Base-by-base conservation (phyloP, 2,797 vertebrate genomes). In the Gymnopithys bicolor region DNA sequence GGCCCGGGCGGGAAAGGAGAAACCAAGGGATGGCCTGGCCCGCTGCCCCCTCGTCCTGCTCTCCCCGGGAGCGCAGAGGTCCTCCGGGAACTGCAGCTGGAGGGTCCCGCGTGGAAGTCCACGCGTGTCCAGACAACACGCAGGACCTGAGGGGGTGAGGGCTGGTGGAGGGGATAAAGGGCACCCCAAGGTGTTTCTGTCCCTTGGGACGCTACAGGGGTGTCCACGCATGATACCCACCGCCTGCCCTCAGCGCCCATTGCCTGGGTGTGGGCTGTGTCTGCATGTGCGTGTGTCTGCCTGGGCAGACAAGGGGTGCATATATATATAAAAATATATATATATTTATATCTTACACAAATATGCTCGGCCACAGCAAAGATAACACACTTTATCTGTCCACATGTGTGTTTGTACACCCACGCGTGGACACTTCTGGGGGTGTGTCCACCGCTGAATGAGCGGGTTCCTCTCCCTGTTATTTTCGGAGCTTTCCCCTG, bases 251-350 rank as follows among this genome's bases (percentile, higher is more conserved):
- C 46, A 6, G 43, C 10, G 30, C 35, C 76, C 24, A 0, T 37
- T 4, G 51, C 3, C 7, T 32, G 64, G 23, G 3, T 16, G 53
- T 0, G 2, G 41, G 58, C 24, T 13, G 17, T 30, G 7, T 3
- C 49, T 33, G 27, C 3, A 3, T 0, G 32, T 7, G n/a, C 30
- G 2, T 0, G 14, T 4, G 7, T 7, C 16, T 8, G 2, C 27
- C 45, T 4, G 13, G 13, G 4, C 0, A 10, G 24, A 5, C 46
- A 0, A 18, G 12, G 19, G 15, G 3, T 0, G 9, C 18, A 0
- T 8, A 19, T 4, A 35, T 13, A 0, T 3, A 18, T 3, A 27
- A 1, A 21, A n/a, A n/a, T 39, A 13, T 5, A 5, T 4, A 18
- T 0, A 10, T 0, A 16, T 62, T 51, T 33, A 2, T 19, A 9